Evolutionary conservation across 2,888 invertebrate genomes (phyloP), one percentile per base, ranked within the genome.

Genomic region (Spisula solida): DNA sequence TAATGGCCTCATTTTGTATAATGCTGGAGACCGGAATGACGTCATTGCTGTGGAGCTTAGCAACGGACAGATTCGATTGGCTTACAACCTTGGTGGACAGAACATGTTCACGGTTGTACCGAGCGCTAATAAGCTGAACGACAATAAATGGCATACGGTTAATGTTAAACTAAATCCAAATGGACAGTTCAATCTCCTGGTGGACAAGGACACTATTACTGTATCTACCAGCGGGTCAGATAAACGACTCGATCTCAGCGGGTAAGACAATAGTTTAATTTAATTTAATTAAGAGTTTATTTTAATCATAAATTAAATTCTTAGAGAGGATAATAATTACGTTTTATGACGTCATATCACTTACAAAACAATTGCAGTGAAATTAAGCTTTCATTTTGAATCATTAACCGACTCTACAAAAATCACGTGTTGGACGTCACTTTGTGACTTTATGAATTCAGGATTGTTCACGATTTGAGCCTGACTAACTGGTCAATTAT

Each of bases 101-200:
- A 66, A 92, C 70, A 86, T 90, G 70, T 87, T 85, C 66, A 89
- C 90, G 0, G 84, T 87, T 34, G 87, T 91, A 60, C 93, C 82
- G 66, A 88, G 86, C 48, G 91, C 41, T 29, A 91, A 78, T 25
- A 90, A 47, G 78, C 88, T 95, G 41, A 94, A 95, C 66, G 95
- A 96, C 83, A 94, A 95, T 81, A 81, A 91, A 56, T 96, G 96
- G 96, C 96, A 96, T 89, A 90, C 90, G 12, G 95, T 96, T 81
- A 85, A 93, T 91, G 82, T 91, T 12, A 60, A 91, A 79, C 87
- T 93, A 16, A 90, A 87, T 20, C 93, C 93, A 18, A 91, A 92
- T 16, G 88, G 93, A 20, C 94, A 94, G 85, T 91, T 94, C 75
- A 90, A 84, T 18, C 86, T 94, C n/a, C 93, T 85, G 0, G 94